Evolutionary conservation across 2,888 invertebrate species (phyloP), one percentile per base, ranked within the genome.

Genomic region (Dermolepida albohirtum): DNA sequence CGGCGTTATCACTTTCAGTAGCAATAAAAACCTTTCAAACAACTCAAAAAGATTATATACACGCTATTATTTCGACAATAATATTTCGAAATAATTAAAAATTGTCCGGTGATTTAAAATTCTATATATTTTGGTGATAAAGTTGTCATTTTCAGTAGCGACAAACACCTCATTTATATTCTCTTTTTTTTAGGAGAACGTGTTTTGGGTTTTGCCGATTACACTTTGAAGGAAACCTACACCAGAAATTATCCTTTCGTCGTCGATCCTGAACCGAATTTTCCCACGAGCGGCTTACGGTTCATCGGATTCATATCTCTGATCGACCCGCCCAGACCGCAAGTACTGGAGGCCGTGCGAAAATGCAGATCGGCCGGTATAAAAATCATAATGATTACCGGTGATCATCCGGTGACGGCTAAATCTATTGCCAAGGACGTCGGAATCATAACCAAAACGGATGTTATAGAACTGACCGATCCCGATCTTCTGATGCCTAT

Each of bases 161-260:
- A n/a, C n/a, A n/a, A n/a, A n/a, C n/a, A n/a, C n/a, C n/a, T n/a
- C n/a, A n/a, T n/a, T n/a, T n/a, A n/a, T 34, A 10, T 5, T 40
- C n/a, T 41, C 16, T 6, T 59, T 16, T 12, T 1, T 64, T 69
- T 88, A 81, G 96, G 96, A 22, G 95, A 96, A 82, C 87, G 96
- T 69, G 95, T 96, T 1, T 85, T 95, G 62, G 93, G 94, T 22
- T 96, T 96, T 81, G 93, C 93, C 77, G 94, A 95, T 82, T 84
- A 87, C 1, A 76, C 84, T 47, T 84, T 96, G 54, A 73, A 85
- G 29, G 85, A 83, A 5, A 65, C 70, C 2, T 86, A 79, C 78
- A 89, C 89, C 0, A 76, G 43, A 29, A 41, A 83, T 7, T 90
- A 81, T 77, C 76, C 80, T 22, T 92, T 91, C 74, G 85, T 89